Evolutionary conservation across 2,888 invertebrate species (phyloP).

Genomic region (Geophilus truncorum): DNA sequence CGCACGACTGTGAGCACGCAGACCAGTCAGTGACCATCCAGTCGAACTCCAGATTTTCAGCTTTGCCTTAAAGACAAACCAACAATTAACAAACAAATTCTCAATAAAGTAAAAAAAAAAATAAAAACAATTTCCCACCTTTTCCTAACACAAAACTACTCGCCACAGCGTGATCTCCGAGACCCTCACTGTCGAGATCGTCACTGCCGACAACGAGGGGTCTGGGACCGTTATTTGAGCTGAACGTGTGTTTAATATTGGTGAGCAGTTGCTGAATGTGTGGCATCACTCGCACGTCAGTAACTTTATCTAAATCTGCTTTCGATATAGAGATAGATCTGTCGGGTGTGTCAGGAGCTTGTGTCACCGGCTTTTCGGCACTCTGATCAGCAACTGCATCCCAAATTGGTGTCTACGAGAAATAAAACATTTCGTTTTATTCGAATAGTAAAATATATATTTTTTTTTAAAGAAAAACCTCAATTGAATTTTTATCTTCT

Average conservation of each 20-base stretch:
- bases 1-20: slow-evolving; percentile 75
- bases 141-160: slow-evolving; percentile 47
- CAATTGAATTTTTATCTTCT: not conserved
- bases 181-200: not conserved
- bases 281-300: slow-evolving; percentile 55
- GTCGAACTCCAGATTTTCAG: slow-evolving; percentile 59
- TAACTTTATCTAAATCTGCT: slow-evolving; percentile 41
- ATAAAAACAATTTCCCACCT: slow-evolving; percentile 41
- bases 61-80: slow-evolving; percentile 42
- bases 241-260: slow-evolving; percentile 55
- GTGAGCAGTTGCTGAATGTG: slow-evolving; percentile 65
- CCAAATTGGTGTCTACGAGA: not conserved
- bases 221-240: slow-evolving; percentile 2
- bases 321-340: slow-evolving; percentile 45
- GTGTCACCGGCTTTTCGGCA: slow-evolving; percentile 41
- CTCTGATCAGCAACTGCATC: slow-evolving; percentile 14
- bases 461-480: not conserved
- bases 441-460: not conserved
- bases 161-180: slow-evolving; percentile 32
- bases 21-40: slow-evolving; percentile 85
- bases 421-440: too few species aligned
- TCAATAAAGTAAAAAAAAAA: not conserved
- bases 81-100: not conserved
- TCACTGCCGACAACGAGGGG: not conserved
- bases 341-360: slow-evolving; percentile 43